Evolutionary conservation across 2,888 invertebrate species (phyloP), one percentile per base, ranked within the genome.

Genomic region (Augochlorella aurata): DNA sequence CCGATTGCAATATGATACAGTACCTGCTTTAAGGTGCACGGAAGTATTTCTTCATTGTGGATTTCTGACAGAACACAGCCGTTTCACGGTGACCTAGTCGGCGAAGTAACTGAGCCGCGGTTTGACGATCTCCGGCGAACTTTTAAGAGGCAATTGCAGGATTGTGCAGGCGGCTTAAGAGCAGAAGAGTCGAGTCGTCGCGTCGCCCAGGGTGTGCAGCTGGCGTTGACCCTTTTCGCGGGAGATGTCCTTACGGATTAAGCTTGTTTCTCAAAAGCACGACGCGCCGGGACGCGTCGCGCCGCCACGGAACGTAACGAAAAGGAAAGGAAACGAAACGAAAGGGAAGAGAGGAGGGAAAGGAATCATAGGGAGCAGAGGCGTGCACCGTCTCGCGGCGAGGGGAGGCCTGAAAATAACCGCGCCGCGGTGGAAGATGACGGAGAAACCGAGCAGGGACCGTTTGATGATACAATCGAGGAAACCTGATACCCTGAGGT

Each of bases 401-500:
- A 69, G 54, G 76, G 82, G 72, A 58, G 71, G 50, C 12, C 73
- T 81, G 82, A 52, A 84, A 84, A 84, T 84, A 84, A 84, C 77
- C 47, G 29, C 74, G 61, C 61, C 50, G 29, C 66, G 44, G 74
- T 69, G 74, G 72, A 80, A 85, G 85, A 85, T 86, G 88, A 85
- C 85, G 83, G 85, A 86, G 88, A 90, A 89, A 90, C 88, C 89
- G 87, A 85, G 83, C 88, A 85, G 85, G 86, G 84, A 83, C 84
- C 79, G 88, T 91, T 89, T 90, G 90, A 90, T 87, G 91, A 91
- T 91, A 91, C 88, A 91, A 91, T 91, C 91, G 89, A 86, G 87
- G 91, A 91, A 91, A 91, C 89, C 86, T 90, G 90, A 91, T 91
- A 91, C 88, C 85, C 85, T 87, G 89, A 90, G 90, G 90, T 91